Percentiles rank a stretch among this genome's conserved stretches.
Evolutionary conservation across 35 echinoderm and acorn worm species (phyloP).

Genomic region (Ptychodera flava): DNA sequence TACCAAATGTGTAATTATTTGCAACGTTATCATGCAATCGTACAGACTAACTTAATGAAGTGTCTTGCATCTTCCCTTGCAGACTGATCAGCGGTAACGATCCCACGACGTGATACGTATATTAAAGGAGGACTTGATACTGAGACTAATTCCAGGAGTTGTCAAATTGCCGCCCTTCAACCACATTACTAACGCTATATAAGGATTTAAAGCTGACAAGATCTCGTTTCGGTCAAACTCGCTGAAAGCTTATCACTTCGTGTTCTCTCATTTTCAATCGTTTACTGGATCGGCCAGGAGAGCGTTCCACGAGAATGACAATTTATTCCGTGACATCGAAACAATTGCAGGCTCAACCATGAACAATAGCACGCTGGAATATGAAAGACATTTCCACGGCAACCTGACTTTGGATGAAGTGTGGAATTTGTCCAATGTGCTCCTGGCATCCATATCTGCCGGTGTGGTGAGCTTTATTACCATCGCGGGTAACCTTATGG

Average conservation of each 20-base stretch:
- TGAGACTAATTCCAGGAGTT: not conserved
- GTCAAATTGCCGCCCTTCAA: not conserved
- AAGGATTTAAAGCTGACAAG: not conserved
- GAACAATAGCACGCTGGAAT: not conserved
- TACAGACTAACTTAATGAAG: too few relatives aligned
- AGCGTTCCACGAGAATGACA: not conserved
- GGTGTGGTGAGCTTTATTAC: slow-evolving; percentile 58
- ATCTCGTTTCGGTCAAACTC: not conserved
- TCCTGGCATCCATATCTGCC: not conserved
- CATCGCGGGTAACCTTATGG: slow-evolving; percentile 64
- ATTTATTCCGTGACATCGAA: not conserved
- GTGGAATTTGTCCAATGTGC: not conserved
- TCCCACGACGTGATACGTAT: not conserved
- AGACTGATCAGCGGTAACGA: not conserved
- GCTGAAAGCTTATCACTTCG: not conserved
- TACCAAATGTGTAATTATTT: too few relatives aligned
- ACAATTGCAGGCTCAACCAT: not conserved
- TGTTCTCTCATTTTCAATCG: not conserved
- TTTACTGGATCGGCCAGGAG: not conserved
- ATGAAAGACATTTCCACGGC: not conserved
- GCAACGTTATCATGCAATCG: too few relatives aligned
- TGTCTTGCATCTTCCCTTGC: too few relatives aligned
- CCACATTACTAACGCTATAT: not conserved
- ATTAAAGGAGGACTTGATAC: not conserved
- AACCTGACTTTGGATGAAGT: not conserved